A percentile compares a stretch with the other conserved stretches of the same genome.
Evolutionary conservation across 2,113 vertebrate genomes (phyloP).

Genomic region (Lepisosteus osseus): DNA sequence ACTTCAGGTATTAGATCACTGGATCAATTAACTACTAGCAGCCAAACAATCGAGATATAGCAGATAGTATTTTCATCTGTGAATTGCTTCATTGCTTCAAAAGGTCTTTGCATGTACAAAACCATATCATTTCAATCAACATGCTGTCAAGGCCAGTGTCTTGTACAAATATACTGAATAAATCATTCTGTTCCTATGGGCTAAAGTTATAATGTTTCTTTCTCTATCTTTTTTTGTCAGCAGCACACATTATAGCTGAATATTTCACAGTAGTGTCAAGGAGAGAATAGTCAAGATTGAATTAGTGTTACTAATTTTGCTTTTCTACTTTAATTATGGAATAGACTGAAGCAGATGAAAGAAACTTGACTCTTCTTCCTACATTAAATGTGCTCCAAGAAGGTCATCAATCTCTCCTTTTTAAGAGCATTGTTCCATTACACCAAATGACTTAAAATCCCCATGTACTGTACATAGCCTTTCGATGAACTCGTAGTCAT

Average conservation of each 20-base stretch:
- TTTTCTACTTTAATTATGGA: neutral
- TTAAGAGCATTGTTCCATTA: neutral
- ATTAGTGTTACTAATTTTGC: slow-evolving; percentile 18
- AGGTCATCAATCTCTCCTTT: neutral
- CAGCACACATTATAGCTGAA: neutral
- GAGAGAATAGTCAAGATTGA: slow-evolving; percentile 7
- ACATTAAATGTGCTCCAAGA: slow-evolving; percentile 2
- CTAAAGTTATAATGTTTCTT: too few species aligned
- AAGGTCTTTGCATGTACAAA: too few species aligned
- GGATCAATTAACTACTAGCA: too few species aligned
- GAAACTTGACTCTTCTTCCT: slow-evolving; percentile 17
- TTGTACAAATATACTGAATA: too few species aligned
- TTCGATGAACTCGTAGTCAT: neutral
- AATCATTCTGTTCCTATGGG: too few species aligned
- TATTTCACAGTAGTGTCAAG: neutral
- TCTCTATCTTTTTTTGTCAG: neutral
- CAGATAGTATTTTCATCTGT: too few species aligned
- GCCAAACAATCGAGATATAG: too few species aligned
- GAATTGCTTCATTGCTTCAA: too few species aligned
- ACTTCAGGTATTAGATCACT: too few species aligned
- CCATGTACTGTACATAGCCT: neutral
- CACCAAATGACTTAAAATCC: slow-evolving; percentile 4
- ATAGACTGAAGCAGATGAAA: slow-evolving; percentile 7
- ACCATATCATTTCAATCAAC: too few species aligned
- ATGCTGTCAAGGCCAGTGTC: neutral